These are phyloP conservation scores for Odontothrips loti DNA, from an alignment of 2,888 invertebrate genomes.

Conservation along the genomic window DNA sequence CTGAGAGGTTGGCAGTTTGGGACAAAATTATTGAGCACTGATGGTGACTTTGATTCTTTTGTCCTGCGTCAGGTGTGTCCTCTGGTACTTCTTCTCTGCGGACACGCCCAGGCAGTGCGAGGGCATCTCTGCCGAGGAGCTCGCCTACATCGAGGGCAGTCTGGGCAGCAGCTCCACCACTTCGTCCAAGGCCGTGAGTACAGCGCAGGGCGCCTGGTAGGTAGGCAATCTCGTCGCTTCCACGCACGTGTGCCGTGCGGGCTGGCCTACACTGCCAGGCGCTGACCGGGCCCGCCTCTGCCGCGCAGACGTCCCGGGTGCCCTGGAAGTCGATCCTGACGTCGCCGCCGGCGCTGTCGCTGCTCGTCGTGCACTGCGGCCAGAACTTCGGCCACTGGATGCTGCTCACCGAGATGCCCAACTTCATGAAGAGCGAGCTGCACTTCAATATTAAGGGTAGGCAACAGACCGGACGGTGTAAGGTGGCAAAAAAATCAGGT, in stretches of 20 bases:
- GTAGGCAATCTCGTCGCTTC: not conserved
- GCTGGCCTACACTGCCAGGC: not conserved
- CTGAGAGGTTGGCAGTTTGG: not conserved
- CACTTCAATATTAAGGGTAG: conserved; percentile 59
- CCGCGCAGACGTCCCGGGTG: conserved; percentile 36
- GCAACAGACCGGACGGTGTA: not conserved
- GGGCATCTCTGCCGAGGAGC: conserved; percentile 57
- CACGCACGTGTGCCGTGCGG: not conserved
- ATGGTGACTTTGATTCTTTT: no score
- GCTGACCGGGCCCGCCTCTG: no score
- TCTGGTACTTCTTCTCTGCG: conserved; percentile 62
- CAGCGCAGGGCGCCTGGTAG: not conserved
- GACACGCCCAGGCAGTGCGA: conserved; percentile 60
- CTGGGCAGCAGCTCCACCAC: conserved; percentile 46
- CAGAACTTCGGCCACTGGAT: conserved; percentile 82
- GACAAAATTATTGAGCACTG: no score
- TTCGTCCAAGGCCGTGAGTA: not conserved
- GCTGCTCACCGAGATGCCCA: conserved; percentile 72
- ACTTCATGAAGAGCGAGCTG: conserved; percentile 69
- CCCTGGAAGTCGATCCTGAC: conserved; percentile 52
- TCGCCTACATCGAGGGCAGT: conserved; percentile 60
- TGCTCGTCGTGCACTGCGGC: conserved; percentile 65
- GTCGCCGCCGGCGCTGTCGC: conserved; percentile 56
- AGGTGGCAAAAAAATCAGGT: no score
- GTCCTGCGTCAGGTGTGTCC: conserved; percentile 42